phyloP scores from a whole-genome alignment of 2,797 vertebrate species.

The Nasua narica region DNA sequence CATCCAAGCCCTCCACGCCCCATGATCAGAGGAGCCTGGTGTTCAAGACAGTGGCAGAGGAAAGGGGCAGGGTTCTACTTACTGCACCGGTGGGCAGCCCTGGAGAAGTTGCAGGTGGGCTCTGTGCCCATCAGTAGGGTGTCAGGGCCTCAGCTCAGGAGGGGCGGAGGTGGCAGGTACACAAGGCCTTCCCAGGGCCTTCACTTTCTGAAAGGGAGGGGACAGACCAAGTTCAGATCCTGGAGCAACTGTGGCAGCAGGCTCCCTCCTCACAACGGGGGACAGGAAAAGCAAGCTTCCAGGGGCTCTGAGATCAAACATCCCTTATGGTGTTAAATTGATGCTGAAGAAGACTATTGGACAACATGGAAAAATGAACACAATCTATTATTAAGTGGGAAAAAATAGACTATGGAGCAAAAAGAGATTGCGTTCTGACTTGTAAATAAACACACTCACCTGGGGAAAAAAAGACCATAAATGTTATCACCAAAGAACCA shows the following conservation, averaged over 20 bases:
- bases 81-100: background rate
- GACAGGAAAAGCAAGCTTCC: background rate
- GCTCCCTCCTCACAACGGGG: background rate
- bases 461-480: background rate
- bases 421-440: background rate
- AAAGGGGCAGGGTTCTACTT: background rate
- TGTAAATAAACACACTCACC: background rate
- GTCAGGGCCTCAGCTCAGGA: background rate
- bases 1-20: background rate
- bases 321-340: background rate
- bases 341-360: background rate
- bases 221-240: background rate
- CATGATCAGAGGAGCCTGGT: background rate
- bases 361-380: background rate
- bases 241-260: background rate
- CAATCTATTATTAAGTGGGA: background rate
- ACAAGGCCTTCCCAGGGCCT: background rate
- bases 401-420: background rate
- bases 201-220: background rate
- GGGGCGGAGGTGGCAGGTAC: background rate
- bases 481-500: background rate
- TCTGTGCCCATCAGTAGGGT: background rate
- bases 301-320: background rate
- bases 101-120: constrained; percentile 34
- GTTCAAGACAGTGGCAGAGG: background rate